Evolutionary conservation across 1,140 invertebrate genomes (phyloP).

Genomic region (Plutomurus gul): DNA sequence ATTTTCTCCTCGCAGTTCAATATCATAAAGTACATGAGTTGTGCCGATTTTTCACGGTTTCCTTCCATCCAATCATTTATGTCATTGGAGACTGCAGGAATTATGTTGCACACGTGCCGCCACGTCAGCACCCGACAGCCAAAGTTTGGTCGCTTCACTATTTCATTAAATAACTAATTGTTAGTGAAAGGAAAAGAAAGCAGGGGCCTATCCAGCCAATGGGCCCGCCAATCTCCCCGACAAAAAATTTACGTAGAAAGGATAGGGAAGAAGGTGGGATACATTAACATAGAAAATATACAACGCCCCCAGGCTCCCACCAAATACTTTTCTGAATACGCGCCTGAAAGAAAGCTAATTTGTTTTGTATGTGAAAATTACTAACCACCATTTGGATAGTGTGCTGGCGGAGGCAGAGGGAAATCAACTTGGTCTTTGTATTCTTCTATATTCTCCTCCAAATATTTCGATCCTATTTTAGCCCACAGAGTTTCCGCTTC

Average conservation of each 20-base stretch:
- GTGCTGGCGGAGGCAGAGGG: slow-evolving; percentile 61
- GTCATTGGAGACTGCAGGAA: slow-evolving; percentile 69
- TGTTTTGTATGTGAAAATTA: too few relatives aligned
- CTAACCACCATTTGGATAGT: slow-evolving; percentile 68
- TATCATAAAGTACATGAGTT: slow-evolving; percentile 70
- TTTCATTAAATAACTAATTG: slow-evolving; percentile 19
- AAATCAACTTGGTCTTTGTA: slow-evolving; percentile 75
- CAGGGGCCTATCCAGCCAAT: not conserved
- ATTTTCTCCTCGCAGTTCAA: slow-evolving; percentile 72
- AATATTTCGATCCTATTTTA: slow-evolving; percentile 69
- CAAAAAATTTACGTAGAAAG: too few relatives aligned
- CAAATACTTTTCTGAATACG: too few relatives aligned
- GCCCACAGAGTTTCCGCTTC: slow-evolving; percentile 69
- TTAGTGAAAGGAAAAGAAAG: not conserved
- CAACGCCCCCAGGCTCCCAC: too few relatives aligned
- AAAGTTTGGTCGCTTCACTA: slow-evolving; percentile 71
- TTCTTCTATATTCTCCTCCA: slow-evolving; percentile 76
- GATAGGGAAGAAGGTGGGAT: too few relatives aligned
- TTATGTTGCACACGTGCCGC: slow-evolving; percentile 69
- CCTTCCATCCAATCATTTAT: slow-evolving; percentile 71
- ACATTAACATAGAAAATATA: too few relatives aligned
- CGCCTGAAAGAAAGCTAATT: too few relatives aligned
- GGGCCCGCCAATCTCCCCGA: too few relatives aligned
- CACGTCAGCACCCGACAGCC: slow-evolving; percentile 75
- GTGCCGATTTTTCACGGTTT: slow-evolving; percentile 69